phyloP scores from a whole-genome alignment of 1,140 invertebrate species.

The Drosophila pseudoananassae region DNA sequence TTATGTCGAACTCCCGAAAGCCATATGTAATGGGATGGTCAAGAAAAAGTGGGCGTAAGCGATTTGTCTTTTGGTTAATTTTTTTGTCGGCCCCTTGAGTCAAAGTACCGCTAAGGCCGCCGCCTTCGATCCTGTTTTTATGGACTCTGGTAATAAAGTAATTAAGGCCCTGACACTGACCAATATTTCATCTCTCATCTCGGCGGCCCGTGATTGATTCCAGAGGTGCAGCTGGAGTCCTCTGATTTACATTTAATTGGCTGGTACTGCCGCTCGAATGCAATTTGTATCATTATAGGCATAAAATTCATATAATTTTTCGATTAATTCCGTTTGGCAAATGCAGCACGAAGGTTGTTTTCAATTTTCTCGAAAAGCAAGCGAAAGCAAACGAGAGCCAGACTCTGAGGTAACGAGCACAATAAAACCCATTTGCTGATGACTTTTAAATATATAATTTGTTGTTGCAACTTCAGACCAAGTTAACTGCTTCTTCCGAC shows the following conservation, averaged over 20 bases:
- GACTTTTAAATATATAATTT: constrained; percentile 55
- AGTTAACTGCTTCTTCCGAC: not conserved
- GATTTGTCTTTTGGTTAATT: constrained; percentile 72
- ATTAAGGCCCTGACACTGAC: constrained; percentile 73
- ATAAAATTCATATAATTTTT: constrained; percentile 55
- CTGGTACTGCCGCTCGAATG: not conserved
- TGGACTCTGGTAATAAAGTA: constrained; percentile 68
- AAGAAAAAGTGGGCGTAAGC: constrained; percentile 53
- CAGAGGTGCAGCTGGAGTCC: not conserved
- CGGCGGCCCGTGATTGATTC: constrained; percentile 55
- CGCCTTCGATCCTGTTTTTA: constrained; percentile 33
- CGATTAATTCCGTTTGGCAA: constrained; percentile 50
- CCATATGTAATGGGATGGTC: not conserved
- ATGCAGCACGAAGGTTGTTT: constrained; percentile 31
- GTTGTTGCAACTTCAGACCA: constrained; percentile 19
- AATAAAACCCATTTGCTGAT: constrained; percentile 45
- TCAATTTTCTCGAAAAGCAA: not conserved
- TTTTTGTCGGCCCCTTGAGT: constrained; percentile 49
- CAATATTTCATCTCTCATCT: constrained; percentile 61
- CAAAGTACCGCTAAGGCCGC: constrained; percentile 66
- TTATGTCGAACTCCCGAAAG: constrained; percentile 45
- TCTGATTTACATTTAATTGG: constrained; percentile 65
- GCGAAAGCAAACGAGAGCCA: constrained; percentile 46
- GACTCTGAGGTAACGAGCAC: constrained; percentile 19
- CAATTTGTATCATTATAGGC: constrained; percentile 13